Evolutionary conservation across 2,113 vertebrate genomes (phyloP).

Genomic region (Pogonocichla stellata): DNA sequence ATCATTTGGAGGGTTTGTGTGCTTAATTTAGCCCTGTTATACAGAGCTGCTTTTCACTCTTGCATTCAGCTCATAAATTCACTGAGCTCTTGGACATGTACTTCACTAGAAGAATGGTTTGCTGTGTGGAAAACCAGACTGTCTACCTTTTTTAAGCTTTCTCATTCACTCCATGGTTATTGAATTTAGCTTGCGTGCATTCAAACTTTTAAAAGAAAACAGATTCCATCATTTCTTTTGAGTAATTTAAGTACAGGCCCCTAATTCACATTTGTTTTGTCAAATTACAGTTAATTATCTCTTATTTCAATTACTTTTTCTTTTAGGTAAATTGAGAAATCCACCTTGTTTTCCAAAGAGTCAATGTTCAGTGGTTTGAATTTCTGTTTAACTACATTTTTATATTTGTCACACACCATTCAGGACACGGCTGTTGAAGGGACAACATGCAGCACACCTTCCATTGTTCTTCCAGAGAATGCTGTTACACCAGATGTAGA

Average conservation of each 20-base stretch:
- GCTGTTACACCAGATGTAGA: slow-evolving; percentile 71
- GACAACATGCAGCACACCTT: slow-evolving; percentile 74
- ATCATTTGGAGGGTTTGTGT: not conserved
- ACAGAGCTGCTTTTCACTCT: not conserved
- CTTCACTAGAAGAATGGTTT: not conserved
- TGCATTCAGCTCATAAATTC: not conserved
- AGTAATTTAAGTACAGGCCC: not conserved
- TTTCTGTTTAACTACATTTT: slow-evolving; percentile 30
- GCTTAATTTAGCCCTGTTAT: not conserved
- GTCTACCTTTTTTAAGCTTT: not conserved
- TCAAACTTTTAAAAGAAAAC: not conserved
- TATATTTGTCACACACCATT: slow-evolving; percentile 46
- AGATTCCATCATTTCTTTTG: not conserved
- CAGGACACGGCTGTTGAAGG: slow-evolving; percentile 74
- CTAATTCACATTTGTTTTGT: not conserved
- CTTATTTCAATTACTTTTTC: not conserved
- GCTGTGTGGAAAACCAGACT: not conserved
- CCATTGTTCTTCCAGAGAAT: slow-evolving; percentile 87
- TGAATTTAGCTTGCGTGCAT: not conserved
- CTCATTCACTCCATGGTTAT: not conserved
- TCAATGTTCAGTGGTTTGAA: not conserved
- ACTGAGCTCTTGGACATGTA: not conserved
- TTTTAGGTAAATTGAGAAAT: not conserved
- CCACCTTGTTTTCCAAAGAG: not conserved
- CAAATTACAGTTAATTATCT: not conserved